Base-by-base conservation (phyloP, 2,888 invertebrate genomes). In the Pandemis cinnamomeana region DNA sequence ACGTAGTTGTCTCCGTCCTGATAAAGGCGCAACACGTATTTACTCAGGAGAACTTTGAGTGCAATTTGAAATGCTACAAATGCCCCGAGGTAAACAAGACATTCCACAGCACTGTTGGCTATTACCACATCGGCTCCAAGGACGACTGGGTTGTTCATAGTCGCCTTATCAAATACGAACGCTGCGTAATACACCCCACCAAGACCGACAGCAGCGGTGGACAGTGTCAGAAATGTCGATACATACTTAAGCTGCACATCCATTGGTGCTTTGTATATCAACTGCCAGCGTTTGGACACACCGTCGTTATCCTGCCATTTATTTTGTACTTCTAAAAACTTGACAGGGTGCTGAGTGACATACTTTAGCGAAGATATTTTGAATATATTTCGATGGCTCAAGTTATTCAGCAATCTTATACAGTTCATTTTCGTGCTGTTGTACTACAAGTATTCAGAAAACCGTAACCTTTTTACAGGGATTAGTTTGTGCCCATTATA, bases 181-280 rank as follows among this genome's bases (percentile, higher is more conserved):
- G 84, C 80, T 61, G 83, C 85, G 81, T 91, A 94, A 76, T 93
- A 93, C 4, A 88, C 6, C 36, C 84, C 82, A 51, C 81, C 75
- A 48, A 80, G 78, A 7, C 82, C 80, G 27, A 91, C 75, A 5
- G 86, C 77, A 55, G 82, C 77, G 36, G 91, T 90, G 8, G 93
- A 87, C 63, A 89, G 73, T 36, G 91, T 89, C 67, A 93, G 76
- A 78, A 91, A 93, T 10, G 87, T 81, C 1, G 90, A 80, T 6
- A 85, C 71, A 77, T 82, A 88, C 55, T 91, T 91, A 2, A 93
- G 79, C 27, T 78, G 63, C 6, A 82, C 84, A 7, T 88, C 88
- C 92, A 94, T 91, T 1, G 94, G 93, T 5, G 91, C 92, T 83
- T 92, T 94, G 75, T 94, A 94, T 72, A 94, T 92, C 69, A 94